Evolutionary conservation across 2,797 vertebrate species (phyloP).

Genomic region (Chiroxiphia lanceolata): DNA sequence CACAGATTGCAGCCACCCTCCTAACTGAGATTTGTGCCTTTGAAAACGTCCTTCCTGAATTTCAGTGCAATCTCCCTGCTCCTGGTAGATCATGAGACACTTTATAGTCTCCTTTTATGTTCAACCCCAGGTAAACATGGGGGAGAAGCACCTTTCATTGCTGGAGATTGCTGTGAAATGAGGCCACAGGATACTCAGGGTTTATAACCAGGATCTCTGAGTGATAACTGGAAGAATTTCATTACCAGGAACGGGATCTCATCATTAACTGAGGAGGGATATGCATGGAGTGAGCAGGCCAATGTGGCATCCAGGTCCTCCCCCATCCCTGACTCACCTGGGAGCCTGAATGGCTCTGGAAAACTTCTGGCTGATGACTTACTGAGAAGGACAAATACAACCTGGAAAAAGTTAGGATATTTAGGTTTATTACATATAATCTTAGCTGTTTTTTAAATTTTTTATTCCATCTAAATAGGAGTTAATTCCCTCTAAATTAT

Average conservation of each 20-base stretch:
- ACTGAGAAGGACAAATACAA: neutral
- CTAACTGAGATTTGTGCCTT: neutral
- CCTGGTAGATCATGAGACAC: neutral
- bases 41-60: neutral
- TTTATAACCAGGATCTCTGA: neutral
- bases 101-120: neutral
- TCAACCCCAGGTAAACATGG: neutral
- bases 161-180: neutral
- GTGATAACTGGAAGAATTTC: neutral
- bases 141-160: neutral
- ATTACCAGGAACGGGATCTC: neutral
- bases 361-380: neutral
- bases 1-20: neutral
- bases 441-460: accelerated
- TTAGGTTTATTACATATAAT: neutral
- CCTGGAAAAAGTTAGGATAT: neutral
- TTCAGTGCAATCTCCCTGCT: neutral
- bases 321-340: neutral
- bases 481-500: neutral
- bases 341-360: neutral
- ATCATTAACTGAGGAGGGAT: too few relatives aligned
- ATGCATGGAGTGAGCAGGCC: neutral
- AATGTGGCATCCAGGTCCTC: neutral
- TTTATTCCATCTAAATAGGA: neutral
- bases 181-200: neutral